Evolutionary conservation across 2,797 vertebrate species (phyloP).

Genomic region (Aulostomus chinensis): DNA sequence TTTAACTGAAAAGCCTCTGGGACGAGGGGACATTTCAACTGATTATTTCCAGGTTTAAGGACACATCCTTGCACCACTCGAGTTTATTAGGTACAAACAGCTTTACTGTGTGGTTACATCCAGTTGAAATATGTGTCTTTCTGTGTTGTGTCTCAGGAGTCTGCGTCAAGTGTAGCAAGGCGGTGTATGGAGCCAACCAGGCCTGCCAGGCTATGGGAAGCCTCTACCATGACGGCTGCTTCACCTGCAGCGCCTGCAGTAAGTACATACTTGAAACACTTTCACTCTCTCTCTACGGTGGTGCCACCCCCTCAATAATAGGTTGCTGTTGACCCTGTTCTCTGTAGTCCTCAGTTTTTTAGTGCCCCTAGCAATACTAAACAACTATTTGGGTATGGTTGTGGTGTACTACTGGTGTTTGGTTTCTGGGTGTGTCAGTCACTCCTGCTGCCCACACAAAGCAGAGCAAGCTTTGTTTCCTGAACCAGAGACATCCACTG

Average conservation of each 20-base stretch:
- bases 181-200: conserved; percentile 90
- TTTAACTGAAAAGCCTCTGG: too few species aligned
- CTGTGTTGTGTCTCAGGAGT: conserved; percentile 79
- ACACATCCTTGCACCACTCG: too few species aligned
- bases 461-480: conserved; percentile 11
- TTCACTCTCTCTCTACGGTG: conserved; percentile 14
- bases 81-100: neutral
- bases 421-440: conserved; percentile 67
- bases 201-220: conserved; percentile 98
- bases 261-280: conserved; percentile 71
- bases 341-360: conserved; percentile 27
- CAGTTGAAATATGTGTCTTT: neutral
- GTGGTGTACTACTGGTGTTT: conserved; percentile 54
- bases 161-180: conserved; percentile 92
- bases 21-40: too few species aligned
- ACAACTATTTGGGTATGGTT: conserved; percentile 56
- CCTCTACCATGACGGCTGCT: conserved; percentile 94
- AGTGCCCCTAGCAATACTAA: conserved; percentile 30
- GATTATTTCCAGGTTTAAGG: too few species aligned
- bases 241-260: conserved; percentile 97
- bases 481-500: conserved; percentile 2
- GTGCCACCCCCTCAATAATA: conserved; percentile 23
- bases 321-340: conserved; percentile 17
- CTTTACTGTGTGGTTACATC: neutral
- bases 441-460: conserved; percentile 53